Conservation (phyloP, 2,888 invertebrate genomes). For the Melanargia galathea region DNA sequence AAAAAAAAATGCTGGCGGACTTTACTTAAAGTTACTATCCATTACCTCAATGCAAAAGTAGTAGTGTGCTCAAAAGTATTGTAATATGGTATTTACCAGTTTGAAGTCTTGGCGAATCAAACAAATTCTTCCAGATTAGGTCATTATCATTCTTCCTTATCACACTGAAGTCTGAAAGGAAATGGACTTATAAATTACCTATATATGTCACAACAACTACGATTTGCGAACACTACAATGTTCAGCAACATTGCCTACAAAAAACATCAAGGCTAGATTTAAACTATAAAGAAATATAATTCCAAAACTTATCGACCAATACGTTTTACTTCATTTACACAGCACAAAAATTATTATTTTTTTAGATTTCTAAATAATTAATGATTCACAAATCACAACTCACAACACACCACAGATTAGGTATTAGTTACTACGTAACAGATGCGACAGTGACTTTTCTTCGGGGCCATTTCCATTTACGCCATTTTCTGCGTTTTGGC, state of each 20-base stretch:
- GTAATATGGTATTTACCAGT: slow-evolving; percentile 35
- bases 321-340: slow-evolving; percentile 29
- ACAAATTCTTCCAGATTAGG: slow-evolving; percentile 59
- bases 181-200: slow-evolving; percentile 45
- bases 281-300: slow-evolving; percentile 14
- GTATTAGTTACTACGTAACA: not conserved
- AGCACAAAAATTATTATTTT: not conserved
- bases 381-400: slow-evolving; percentile 26
- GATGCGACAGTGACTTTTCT: too few species aligned
- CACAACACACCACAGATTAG: not conserved
- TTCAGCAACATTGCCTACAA: slow-evolving; percentile 10
- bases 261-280: slow-evolving; percentile 2
- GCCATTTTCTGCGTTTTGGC: too few species aligned
- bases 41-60: not conserved
- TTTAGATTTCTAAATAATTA: not conserved
- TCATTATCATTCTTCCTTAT: slow-evolving; percentile 72
- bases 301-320: slow-evolving; percentile 32
- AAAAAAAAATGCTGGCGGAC: not conserved
- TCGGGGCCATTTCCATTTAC: too few species aligned
- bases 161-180: slow-evolving; percentile 63
- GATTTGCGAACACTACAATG: slow-evolving; percentile 18
- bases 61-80: not conserved
- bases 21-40: not conserved
- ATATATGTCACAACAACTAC: slow-evolving; percentile 25
- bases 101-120: slow-evolving; percentile 40